Conservation (phyloP, 2,113 vertebrate genomes). For the Gulo gulo region DNA sequence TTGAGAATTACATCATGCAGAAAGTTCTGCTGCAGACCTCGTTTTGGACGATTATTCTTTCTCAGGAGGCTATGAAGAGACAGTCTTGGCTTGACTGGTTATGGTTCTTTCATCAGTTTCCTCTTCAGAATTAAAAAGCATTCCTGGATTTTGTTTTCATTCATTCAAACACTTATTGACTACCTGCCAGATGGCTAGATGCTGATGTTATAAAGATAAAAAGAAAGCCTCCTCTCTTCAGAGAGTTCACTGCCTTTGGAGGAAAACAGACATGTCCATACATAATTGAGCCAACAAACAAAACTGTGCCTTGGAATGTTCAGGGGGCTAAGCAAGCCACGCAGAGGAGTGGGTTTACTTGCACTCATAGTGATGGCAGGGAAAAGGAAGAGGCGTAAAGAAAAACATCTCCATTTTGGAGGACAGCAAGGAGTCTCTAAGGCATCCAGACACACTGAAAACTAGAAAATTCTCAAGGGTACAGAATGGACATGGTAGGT, state of each 20-base stretch:
- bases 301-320: not conserved
- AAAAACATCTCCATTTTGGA: not conserved
- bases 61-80: not conserved
- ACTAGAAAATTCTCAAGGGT: not conserved
- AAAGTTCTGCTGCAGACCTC: not conserved
- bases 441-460: not conserved
- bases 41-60: not conserved
- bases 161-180: conserved; percentile 17
- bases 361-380: not conserved
- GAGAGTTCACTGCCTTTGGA: not conserved
- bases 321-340: not conserved
- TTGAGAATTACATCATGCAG: not conserved
- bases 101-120: not conserved
- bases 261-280: not conserved
- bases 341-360: not conserved
- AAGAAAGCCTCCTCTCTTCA: not conserved
- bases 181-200: not conserved
- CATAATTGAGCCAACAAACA: not conserved
- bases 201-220: not conserved
- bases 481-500: not conserved
- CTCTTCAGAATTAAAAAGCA: conserved; percentile 3
- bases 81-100: not conserved
- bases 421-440: not conserved
- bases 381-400: not conserved
- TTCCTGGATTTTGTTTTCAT: conserved; percentile 23